Base-by-base conservation (phyloP, 2,888 invertebrate genomes). In the Mycalesis mineus region DNA sequence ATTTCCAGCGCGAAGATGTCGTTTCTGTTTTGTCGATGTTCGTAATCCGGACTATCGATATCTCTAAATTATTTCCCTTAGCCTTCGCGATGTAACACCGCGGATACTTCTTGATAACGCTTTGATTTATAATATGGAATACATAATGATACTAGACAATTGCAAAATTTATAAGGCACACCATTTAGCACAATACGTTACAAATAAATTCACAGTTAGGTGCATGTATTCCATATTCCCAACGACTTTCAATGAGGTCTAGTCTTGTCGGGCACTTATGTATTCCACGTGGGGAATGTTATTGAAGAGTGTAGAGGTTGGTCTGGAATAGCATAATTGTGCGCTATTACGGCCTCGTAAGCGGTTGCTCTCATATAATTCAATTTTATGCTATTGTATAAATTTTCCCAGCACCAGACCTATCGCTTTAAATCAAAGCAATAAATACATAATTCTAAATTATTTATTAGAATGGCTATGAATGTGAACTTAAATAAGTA, bases 131-230 rank as follows among this genome's bases (percentile, higher is more conserved):
- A 75, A 77, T 80, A 69, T 71, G 72, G 84, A 84, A 87, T 86
- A 86, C 81, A 80, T 82, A 86, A 87, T 86, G 82, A 86, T 84
- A 84, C 80, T 76, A 83, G 75, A 86, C 88, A 87, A 88, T 88
- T 83, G 87, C 62, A 81, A 82, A 86, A 83, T 88, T 87, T 88
- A 88, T 84, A 84, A 81, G 82, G 68, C 65, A 63, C 73, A 71
- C 73, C 73, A 80, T 80, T 84, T 83, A 84, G 80, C 77, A 68
- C 69, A 67, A 66, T 71, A 71, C 74, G 76, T 75, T 77, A 84
- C 81, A 84, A 80, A 85, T 82, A 86, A 80, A 87, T 87, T 84
- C 75, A 82, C 78, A 78, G 80, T 81, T 81, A 75, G 74, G 68
- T 75, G 78, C 81, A 76, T 73, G 78, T 80, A 83, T 80, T 79